A percentile compares a stretch with the other conserved stretches of the same genome.
Conservation (phyloP, 53 echinoderm and acorn worm species). For the Echinometra lucunter region DNA sequence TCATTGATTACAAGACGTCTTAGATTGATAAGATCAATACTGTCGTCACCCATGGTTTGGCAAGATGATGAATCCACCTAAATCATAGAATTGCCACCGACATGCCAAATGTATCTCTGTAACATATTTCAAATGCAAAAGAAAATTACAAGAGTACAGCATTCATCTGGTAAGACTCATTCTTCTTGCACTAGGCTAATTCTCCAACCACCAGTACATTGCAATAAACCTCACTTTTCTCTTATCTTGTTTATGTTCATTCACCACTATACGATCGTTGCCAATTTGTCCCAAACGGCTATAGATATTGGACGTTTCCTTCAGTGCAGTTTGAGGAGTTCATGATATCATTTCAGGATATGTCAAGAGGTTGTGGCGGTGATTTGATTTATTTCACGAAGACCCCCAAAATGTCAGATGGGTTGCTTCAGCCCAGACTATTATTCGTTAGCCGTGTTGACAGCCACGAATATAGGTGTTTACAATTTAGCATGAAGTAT, state of each 20-base stretch:
- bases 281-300: constrained; percentile 25
- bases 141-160: neutral
- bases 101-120: neutral
- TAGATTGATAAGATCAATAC: constrained; percentile 11
- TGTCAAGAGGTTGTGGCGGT: neutral
- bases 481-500: neutral
- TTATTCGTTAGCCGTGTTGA: constrained; percentile 24
- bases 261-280: neutral
- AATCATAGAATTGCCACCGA: neutral
- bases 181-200: neutral
- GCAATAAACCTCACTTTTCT: neutral
- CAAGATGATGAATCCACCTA: neutral
- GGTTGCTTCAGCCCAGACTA: neutral
- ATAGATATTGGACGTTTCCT: constrained; percentile 40
- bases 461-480: constrained; percentile 13
- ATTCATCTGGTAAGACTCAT: neutral
- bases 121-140: neutral
- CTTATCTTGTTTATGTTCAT: constrained; percentile 9
- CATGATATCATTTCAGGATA: neutral
- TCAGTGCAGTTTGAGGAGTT: neutral
- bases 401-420: neutral
- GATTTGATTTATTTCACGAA: constrained; percentile 38
- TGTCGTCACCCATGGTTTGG: neutral
- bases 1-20: neutral
- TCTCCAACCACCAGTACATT: neutral